Evolutionary conservation across 2,888 invertebrate species (phyloP), one percentile per base, ranked within the genome.

Genomic region (Athalia cordata): DNA sequence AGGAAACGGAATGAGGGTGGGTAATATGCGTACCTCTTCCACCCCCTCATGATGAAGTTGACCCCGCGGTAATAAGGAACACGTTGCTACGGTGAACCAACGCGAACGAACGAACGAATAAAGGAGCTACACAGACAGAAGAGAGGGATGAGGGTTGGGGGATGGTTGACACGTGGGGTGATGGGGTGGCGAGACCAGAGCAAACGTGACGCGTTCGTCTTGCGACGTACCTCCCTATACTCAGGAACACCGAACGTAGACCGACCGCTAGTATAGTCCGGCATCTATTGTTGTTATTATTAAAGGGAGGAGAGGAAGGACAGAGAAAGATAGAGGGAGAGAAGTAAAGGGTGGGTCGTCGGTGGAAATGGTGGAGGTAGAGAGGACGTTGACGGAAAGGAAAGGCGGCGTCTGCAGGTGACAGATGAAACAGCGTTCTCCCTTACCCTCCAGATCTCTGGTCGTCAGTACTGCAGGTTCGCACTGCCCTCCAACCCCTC

Each of bases 351-450:
- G 84, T 67, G 62, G 78, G 29, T 29, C 29, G 29, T 29, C 29
- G 29, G 80, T 81, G 80, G 83, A 79, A 79, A 84, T 80, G 81
- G 83, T 81, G 81, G 80, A 84, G 82, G 84, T 81, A 85, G 87
- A 87, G 86, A 87, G 88, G 85, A 87, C 86, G 89, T 89, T 90
- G 89, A 89, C 89, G 89, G 89, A 90, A 90, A 90, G 89, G 88
- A 90, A 75, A 89, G 88, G 89, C 89, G 88, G 89, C 89, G 89
- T 90, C 90, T 90, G 90, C 89, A 89, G 89, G 89, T 90, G 89
- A 90, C 90, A 90, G 89, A 90, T 90, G 89, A 90, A 90, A 90
- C 89, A 86, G 87, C 87, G 82, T 83, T 83, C 84, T 62, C 75
- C 50, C 75, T 75, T 50, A 29, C 75, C 62, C 62, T 13, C 75